Evolutionary conservation across 2,888 invertebrate genomes (phyloP).

Genomic region (Arrhopalites spinosus): DNA sequence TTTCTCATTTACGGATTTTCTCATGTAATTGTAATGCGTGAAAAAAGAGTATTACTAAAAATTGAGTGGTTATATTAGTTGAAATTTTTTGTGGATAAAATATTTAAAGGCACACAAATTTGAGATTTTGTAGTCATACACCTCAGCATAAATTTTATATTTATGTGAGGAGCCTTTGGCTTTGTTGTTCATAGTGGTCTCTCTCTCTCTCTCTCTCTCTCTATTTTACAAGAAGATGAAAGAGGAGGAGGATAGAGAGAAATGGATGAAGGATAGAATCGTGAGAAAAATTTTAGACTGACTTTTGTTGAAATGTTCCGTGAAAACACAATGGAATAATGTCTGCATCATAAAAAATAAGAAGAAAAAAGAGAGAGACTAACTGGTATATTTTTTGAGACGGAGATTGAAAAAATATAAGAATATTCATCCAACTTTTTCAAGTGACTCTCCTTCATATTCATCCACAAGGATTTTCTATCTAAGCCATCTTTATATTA

Average conservation of each 20-base stretch:
- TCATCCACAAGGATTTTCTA: background rate
- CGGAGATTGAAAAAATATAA: constrained; percentile 3
- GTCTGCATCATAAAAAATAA: constrained; percentile 17
- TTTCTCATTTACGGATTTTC: background rate
- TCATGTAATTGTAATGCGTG: background rate
- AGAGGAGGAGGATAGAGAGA: constrained; percentile 4
- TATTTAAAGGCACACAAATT: constrained; percentile 9
- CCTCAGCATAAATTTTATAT: background rate
- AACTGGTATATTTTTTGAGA: constrained; percentile 5
- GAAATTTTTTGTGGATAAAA: constrained; percentile 22
- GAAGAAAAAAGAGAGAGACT: constrained; percentile 19
- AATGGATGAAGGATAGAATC: constrained; percentile 13
- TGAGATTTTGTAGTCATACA: constrained; percentile 12
- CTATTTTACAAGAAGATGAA: background rate
- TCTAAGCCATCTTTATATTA: background rate
- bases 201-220: background rate
- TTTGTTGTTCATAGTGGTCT: too few relatives aligned
- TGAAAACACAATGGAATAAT: constrained; percentile 24
- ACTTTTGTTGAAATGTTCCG: constrained; percentile 15
- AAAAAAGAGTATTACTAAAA: background rate
- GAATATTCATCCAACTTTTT: constrained; percentile 1
- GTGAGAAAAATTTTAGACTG: constrained; percentile 25
- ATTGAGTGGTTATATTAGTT: constrained; percentile 12
- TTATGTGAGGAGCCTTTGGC: background rate
- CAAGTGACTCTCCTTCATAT: background rate